Percentiles rank a stretch among this genome's conserved stretches.
Evolutionary conservation across 2,888 invertebrate genomes (phyloP).

Genomic region (Eretmocerus hayati): DNA sequence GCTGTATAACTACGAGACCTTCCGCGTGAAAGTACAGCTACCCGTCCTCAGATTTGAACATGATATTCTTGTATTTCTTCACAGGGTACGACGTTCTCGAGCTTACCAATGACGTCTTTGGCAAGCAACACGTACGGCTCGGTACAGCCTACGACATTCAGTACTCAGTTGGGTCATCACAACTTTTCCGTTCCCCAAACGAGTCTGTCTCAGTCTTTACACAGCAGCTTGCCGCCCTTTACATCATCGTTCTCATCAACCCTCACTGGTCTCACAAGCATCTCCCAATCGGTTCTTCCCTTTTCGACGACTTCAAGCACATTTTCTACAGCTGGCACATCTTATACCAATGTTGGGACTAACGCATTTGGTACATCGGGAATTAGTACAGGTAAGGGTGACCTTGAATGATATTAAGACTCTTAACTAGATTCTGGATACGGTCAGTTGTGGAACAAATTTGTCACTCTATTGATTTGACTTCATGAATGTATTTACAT

Average conservation of each 20-base stretch:
- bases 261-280: conserved; percentile 37
- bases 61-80: background rate
- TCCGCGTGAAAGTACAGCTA: too few relatives aligned
- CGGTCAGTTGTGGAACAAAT: too few relatives aligned
- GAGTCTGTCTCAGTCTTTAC: conserved; percentile 28
- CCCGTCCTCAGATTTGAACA: background rate
- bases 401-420: too few relatives aligned
- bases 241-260: conserved; percentile 39
- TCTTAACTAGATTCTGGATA: too few relatives aligned
- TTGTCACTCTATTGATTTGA: too few relatives aligned
- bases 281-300: conserved; percentile 42
- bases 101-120: conserved; percentile 36
- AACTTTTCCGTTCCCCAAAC: conserved; percentile 34
- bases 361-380: conserved; percentile 42
- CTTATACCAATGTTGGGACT: conserved; percentile 44
- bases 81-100: conserved; percentile 41
- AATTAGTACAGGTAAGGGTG: conserved; percentile 38
- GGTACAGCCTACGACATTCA: conserved; percentile 35
- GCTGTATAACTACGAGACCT: too few relatives aligned
- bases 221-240: conserved; percentile 35
- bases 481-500: too few relatives aligned
- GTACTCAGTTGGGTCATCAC: conserved; percentile 36
- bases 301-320: conserved; percentile 40
- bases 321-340: conserved; percentile 39
- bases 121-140: conserved; percentile 32